phyloP scores from a whole-genome alignment of 2,113 vertebrate genomes.

The Xenus cinereus region DNA sequence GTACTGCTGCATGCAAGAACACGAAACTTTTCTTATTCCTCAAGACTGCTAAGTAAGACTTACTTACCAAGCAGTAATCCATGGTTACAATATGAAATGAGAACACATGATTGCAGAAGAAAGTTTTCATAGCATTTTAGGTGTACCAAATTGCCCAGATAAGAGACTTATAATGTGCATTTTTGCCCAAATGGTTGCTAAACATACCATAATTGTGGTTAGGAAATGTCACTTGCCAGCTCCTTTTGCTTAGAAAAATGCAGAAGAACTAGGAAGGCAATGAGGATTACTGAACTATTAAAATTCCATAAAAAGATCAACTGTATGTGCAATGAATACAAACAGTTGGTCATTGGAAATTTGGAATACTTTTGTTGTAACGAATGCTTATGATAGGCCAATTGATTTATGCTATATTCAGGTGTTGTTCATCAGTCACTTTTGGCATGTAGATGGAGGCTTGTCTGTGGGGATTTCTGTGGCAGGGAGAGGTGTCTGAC shows the following conservation, averaged over 20 bases:
- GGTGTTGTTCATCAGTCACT: neutral
- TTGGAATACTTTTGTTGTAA: neutral
- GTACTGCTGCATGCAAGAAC: neutral
- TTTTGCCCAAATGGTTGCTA: neutral
- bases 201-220: neutral
- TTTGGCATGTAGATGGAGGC: neutral
- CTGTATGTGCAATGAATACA: neutral
- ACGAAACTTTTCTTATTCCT: neutral
- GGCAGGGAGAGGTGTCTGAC: neutral
- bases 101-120: neutral
- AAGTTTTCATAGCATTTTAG: neutral
- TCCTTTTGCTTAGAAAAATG: constrained; percentile 17
- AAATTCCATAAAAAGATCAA: neutral
- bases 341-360: neutral
- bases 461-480: neutral
- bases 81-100: constrained; percentile 17
- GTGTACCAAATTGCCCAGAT: neutral
- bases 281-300: constrained; percentile 21
- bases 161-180: neutral
- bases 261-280: neutral
- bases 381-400: neutral
- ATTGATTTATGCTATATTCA: neutral
- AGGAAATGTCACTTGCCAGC: neutral
- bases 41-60: neutral
- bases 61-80: constrained; percentile 12